A percentile compares a stretch with the other conserved stretches of the same genome.
Evolutionary conservation across 2,797 vertebrate genomes (phyloP).

Genomic region (Meda fulgida): DNA sequence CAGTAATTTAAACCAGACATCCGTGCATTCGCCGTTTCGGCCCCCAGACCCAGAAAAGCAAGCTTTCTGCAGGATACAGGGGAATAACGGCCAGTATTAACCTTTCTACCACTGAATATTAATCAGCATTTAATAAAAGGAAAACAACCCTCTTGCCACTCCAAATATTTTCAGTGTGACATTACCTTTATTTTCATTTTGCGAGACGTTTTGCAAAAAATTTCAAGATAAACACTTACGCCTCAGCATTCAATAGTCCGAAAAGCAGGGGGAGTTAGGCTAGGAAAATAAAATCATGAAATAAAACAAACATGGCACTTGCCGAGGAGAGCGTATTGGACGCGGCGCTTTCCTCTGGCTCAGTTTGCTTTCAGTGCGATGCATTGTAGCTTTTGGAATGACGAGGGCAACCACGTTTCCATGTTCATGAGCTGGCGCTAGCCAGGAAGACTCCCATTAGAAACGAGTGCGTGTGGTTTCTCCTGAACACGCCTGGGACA

Average conservation of each 20-base stretch:
- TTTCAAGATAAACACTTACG: constrained; percentile 70
- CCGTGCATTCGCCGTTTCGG: constrained; percentile 71
- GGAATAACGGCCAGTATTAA: constrained; percentile 89
- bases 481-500: constrained; percentile 34
- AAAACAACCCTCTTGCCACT: constrained; percentile 92
- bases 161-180: constrained; percentile 89
- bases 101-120: constrained; percentile 93
- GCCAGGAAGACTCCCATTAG: constrained; percentile 45
- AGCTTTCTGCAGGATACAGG: constrained; percentile 85
- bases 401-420: constrained; percentile 63
- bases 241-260: constrained; percentile 59
- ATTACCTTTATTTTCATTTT: constrained; percentile 78
- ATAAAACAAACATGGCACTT: constrained; percentile 73
- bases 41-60: constrained; percentile 67
- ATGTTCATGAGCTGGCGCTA: constrained; percentile 60
- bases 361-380: constrained; percentile 18
- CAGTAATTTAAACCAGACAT: constrained; percentile 89
- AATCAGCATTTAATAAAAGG: constrained; percentile 94
- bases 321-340: constrained; percentile 66
- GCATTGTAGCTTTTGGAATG: constrained; percentile 48
- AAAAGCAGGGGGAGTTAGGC: constrained; percentile 61
- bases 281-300: constrained; percentile 64
- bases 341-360: constrained; percentile 44
- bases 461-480: constrained; percentile 36
- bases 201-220: constrained; percentile 69